Evolutionary conservation across 2,888 invertebrate genomes (phyloP), one percentile per base, ranked within the genome.

Genomic region (Eucera pruinosa): DNA sequence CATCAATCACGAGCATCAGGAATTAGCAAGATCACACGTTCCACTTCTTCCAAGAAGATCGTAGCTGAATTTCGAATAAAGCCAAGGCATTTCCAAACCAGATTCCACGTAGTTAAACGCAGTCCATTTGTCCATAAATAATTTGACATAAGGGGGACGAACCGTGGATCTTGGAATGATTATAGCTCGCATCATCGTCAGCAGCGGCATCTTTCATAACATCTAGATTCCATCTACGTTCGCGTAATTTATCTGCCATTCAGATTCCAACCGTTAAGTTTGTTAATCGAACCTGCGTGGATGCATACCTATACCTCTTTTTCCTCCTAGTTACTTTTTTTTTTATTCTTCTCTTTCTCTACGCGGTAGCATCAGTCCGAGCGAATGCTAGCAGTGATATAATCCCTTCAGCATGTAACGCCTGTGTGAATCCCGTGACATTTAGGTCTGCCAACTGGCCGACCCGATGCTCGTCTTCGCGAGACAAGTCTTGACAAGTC

Each of bases 391-490:
- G 69, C 81, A 80, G 70, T 88, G 88, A 87, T 84, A 88, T 87
- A 87, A 88, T 80, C 76, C 81, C 69, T 77, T 54, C 69, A 52
- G 73, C 86, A 86, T 86, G 87, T 89, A 89, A 88, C 85, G 84
- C 79, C 89, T 90, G 89, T 90, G 90, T 90, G 90, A 90, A 90
- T 90, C 88, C 70, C 87, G 84, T 90, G 90, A 90, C 90, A 90
- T 90, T 90, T 90, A 88, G 83, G 79, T 81, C 86, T 78, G 78
- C 77, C 77, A 71, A 73, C 47, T 71, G 68, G 70, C 54, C 78
- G 80, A 70, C 61, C 61, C 72, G 76, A 61, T 75, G 79, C 84
- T 81, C 81, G 83, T 86, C 85, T 85, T 79, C 78, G 41, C 62
- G 65, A 58, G 67, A 73, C 74, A 69, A 60, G 55, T 77, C 75